These are phyloP conservation scores for Polietes domitor DNA, from an alignment of 2,888 invertebrate genomes.

Conservation along the genomic window DNA sequence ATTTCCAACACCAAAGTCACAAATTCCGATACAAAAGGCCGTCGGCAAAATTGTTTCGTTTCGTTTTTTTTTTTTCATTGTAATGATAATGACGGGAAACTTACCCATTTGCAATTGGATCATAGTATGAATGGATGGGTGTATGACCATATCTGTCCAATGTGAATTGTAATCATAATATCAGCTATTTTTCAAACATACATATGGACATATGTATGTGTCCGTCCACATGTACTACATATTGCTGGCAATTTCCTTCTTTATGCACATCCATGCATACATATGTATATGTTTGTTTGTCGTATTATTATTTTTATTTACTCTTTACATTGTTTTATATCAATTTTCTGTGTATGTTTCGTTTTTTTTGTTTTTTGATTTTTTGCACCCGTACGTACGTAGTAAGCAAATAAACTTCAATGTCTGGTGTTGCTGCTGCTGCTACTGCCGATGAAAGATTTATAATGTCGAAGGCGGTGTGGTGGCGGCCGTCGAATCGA, in stretches of 20 bases:
- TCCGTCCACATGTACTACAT: background rate
- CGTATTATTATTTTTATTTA: constrained; percentile 10
- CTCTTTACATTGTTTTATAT: constrained; percentile 28
- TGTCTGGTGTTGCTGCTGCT: too few relatives aligned
- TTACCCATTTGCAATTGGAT: constrained; percentile 6
- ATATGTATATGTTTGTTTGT: background rate
- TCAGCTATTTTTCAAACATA: background rate
- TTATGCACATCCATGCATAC: background rate
- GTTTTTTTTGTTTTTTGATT: constrained; percentile 37
- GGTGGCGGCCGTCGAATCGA: constrained; percentile 20
- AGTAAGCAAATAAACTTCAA: constrained; percentile 45
- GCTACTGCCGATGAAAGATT: constrained; percentile 62
- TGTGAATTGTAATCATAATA: background rate
- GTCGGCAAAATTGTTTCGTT: background rate
- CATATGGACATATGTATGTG: background rate
- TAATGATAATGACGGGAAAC: background rate
- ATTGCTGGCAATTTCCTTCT: background rate
- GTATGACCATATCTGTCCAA: background rate
- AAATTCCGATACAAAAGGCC: background rate
- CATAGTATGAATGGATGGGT: background rate
- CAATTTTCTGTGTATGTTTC: constrained; percentile 19
- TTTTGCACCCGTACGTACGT: background rate
- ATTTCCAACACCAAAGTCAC: background rate
- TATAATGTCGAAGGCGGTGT: constrained; percentile 44
- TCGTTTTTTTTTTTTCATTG: background rate